Evolutionary conservation across 2,888 invertebrate species (phyloP).

Genomic region (Acheta domesticus): DNA sequence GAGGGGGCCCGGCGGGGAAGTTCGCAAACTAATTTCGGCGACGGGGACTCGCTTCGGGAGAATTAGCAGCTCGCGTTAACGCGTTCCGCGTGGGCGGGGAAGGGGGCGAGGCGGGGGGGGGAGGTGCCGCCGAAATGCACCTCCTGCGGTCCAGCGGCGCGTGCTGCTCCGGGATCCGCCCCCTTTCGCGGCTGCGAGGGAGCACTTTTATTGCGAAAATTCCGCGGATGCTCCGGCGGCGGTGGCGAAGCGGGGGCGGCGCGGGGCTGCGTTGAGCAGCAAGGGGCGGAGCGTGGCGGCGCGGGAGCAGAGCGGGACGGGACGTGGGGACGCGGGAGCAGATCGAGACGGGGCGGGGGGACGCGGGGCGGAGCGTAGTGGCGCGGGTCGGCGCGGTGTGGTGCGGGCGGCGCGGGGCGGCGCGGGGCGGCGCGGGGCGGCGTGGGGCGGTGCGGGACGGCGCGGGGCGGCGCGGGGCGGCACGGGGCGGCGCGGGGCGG

Average conservation of each 20-base stretch:
- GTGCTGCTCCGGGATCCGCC: too few species aligned
- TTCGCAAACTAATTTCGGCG: background rate
- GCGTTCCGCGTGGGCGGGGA: background rate
- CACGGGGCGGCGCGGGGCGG: background rate
- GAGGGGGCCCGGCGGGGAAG: background rate
- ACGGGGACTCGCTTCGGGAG: background rate
- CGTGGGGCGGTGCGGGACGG: too few species aligned
- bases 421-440: background rate
- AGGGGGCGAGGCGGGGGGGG: too few species aligned
- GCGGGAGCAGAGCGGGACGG: too few species aligned
- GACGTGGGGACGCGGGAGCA: too few species aligned
- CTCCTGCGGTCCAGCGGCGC: too few species aligned
- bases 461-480: background rate
- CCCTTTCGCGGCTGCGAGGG: background rate
- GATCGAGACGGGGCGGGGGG: too few species aligned
- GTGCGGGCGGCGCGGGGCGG: background rate
- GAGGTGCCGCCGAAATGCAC: too few species aligned
- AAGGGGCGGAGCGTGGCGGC: too few species aligned
- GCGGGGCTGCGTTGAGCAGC: background rate
- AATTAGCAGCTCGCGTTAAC: conserved; percentile 18
- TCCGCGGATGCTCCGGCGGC: background rate
- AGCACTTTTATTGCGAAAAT: conserved; percentile 2
- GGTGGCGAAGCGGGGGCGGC: background rate
- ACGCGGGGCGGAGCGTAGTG: too few species aligned
- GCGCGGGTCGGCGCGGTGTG: too few species aligned